phyloP scores from a whole-genome alignment of 2,888 invertebrate species.

The Tryphoninae sp. region DNA sequence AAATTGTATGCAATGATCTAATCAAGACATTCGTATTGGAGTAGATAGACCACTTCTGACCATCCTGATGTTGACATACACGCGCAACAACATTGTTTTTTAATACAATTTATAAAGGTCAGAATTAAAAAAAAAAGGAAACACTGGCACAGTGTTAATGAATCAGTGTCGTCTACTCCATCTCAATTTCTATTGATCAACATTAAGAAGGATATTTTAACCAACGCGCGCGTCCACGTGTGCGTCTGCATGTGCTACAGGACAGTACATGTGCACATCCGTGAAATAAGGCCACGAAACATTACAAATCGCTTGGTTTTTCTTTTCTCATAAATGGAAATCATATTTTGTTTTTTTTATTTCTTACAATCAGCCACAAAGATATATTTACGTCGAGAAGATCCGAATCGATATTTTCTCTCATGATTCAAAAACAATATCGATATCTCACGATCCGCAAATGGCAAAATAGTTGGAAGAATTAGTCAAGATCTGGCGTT shows the following conservation, averaged over 20 bases:
- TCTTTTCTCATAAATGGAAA: neutral
- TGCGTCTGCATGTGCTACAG: conserved; percentile 23
- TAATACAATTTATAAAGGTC: too few relatives aligned
- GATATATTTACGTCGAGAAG: conserved; percentile 26
- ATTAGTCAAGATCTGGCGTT: conserved; percentile 5
- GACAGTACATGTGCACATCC: conserved; percentile 27
- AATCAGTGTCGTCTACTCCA: neutral
- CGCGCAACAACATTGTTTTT: too few relatives aligned
- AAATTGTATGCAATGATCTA: neutral
- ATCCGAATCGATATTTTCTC: neutral
- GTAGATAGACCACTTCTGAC: neutral
- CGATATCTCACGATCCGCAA: neutral
- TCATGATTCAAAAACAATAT: neutral
- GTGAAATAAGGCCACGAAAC: conserved; percentile 28
- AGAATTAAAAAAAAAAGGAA: neutral
- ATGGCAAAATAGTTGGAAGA: neutral
- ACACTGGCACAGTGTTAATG: neutral
- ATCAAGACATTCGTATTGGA: neutral
- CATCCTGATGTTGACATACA: too few relatives aligned
- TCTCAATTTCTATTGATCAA: neutral
- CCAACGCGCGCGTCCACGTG: conserved; percentile 9
- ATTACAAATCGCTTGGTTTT: conserved; percentile 24
- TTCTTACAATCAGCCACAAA: conserved; percentile 41
- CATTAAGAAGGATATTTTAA: neutral
- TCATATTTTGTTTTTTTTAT: conserved; percentile 8